These are phyloP conservation scores for Brachyistius frenatus DNA, from an alignment of 2,113 vertebrate genomes.

Conservation along the genomic window DNA sequence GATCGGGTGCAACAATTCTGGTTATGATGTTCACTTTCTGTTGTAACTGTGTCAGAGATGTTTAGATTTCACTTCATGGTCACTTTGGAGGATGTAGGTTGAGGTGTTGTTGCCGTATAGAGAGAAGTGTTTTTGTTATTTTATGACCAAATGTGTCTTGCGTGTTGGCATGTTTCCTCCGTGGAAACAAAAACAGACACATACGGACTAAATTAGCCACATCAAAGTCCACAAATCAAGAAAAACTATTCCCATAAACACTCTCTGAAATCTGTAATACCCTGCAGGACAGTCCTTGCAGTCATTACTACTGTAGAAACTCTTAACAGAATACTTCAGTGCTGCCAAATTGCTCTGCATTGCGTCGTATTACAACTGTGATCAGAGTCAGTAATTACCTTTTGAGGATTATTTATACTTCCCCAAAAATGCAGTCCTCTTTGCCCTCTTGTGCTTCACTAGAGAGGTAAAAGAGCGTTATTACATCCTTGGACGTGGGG, in stretches of 20 bases:
- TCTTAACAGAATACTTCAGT: not conserved
- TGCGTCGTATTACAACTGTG: not conserved
- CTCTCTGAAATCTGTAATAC: not conserved
- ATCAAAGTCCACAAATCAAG: not conserved
- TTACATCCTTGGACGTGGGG: not conserved
- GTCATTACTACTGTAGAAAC: not conserved
- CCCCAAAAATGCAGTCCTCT: not conserved
- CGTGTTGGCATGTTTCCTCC: too few relatives aligned
- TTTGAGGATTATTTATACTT: slow-evolving; percentile 4
- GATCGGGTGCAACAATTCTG: too few relatives aligned
- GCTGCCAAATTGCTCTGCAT: not conserved
- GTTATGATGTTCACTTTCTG: too few relatives aligned
- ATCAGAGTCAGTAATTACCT: not conserved
- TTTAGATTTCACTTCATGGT: too few relatives aligned
- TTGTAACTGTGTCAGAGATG: too few relatives aligned
- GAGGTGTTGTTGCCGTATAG: too few relatives aligned
- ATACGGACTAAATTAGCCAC: not conserved
- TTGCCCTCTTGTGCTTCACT: not conserved
- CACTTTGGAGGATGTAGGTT: too few relatives aligned
- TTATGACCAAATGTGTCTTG: too few relatives aligned
- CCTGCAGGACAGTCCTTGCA: not conserved
- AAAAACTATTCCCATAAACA: not conserved
- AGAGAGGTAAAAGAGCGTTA: not conserved
- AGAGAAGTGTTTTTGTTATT: too few relatives aligned
- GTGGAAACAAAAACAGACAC: not conserved